Evolutionary conservation across 2,797 vertebrate genomes (phyloP), one percentile per base, ranked within the genome.

Genomic region (Enteromius trimaculatus): DNA sequence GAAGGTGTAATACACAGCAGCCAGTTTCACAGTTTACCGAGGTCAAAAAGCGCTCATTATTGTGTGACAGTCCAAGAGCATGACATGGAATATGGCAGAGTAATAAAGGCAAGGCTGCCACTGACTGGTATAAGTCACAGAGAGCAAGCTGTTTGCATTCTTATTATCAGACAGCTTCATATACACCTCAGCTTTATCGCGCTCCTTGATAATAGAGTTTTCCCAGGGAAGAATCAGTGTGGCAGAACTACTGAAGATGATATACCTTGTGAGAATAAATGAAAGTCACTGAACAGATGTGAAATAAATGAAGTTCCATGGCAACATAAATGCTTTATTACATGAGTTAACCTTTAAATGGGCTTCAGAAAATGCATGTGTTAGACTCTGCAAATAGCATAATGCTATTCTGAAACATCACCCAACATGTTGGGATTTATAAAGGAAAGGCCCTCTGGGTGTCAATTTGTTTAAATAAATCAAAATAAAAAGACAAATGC

Each of bases 401-500:
- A 44, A 77, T 16, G 49, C 34, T 29, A 29, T 58, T 68, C 16
- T 66, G 23, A 77, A 53, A 66, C 62, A 53, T 55, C n/a, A 66
- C 29, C 19, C 62, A 76, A 4, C 19, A 23, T 42, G 34, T 68
- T 11, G 60, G 26, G 62, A 77, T 68, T 77, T 75, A 44, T 82
- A 53, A 55, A 14, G 10, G n/a, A 90, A 90, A 37, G 77, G 86
- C 89, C 90, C 76, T 84, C 88, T 88, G 81, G 75, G n/a, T 87
- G 85, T 85, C 86, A 84, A 53, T 89, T 91, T 89, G 79, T 89
- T 86, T 55, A 31, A 91, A 90, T 80, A 81, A 83, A 69, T 87
- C 82, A 81, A 83, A 89, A 89, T 90, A 88, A 88, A 88, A 82
- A 86, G 76, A 89, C 79, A 87, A 82, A 88, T 90, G 89, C 92